phyloP scores from a whole-genome alignment of 2,797 vertebrate genomes.

The Crax fasciolata region DNA sequence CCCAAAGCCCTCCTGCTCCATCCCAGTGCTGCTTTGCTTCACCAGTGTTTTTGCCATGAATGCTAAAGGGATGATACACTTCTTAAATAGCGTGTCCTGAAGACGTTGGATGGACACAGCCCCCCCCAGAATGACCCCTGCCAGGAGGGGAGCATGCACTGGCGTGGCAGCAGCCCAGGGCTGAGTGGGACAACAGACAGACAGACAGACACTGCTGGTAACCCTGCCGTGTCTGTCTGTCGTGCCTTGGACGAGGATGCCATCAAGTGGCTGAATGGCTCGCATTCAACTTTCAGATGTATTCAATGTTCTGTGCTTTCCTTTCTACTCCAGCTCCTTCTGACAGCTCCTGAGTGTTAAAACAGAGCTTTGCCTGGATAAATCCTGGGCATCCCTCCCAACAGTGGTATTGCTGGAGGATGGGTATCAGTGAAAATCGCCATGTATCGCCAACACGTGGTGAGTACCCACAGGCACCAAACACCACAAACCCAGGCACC shows the following conservation, averaged over 20 bases:
- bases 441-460: accelerated
- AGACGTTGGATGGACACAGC: background rate
- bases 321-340: background rate
- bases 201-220: background rate
- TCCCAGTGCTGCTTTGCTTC: accelerated
- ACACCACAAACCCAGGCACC: background rate
- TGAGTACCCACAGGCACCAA: background rate
- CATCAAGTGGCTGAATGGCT: constrained; percentile 61
- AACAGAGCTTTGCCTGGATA: accelerated
- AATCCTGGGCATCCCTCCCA: background rate
- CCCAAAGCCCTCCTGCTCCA: accelerated
- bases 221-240: background rate
- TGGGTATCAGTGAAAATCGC: background rate
- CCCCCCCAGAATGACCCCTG: background rate
- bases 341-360: background rate
- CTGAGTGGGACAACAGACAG: background rate
- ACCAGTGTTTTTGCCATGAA: accelerated
- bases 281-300: background rate
- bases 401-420: background rate
- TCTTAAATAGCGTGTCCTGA: background rate
- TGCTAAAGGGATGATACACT: accelerated
- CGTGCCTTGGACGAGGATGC: background rate
- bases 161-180: background rate
- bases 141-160: background rate
- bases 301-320: background rate